These are phyloP conservation scores for Brachyrhaphis roseni DNA, from an alignment of 2,797 vertebrate genomes.

Conservation along the genomic window DNA sequence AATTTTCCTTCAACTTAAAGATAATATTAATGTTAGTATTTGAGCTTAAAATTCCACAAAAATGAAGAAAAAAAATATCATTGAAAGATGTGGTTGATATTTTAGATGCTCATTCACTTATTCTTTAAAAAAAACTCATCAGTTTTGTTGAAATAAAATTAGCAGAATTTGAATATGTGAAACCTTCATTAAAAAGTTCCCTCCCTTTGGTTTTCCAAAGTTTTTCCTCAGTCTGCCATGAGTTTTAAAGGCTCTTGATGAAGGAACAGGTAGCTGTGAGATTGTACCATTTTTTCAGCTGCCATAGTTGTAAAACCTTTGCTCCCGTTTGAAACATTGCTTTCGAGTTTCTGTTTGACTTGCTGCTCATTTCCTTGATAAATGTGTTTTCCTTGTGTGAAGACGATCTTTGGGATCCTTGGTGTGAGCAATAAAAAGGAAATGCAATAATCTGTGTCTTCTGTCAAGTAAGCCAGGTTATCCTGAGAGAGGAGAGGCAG, in stretches of 20 bases:
- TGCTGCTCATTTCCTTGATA: slow-evolving; percentile 28
- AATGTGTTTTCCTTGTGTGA: slow-evolving; percentile 43
- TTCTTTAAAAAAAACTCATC: neutral
- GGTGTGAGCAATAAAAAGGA: slow-evolving; percentile 40
- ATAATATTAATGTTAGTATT: neutral
- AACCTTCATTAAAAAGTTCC: neutral
- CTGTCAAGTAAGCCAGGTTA: slow-evolving; percentile 51
- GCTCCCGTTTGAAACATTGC: slow-evolving; percentile 25
- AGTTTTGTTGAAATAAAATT: neutral
- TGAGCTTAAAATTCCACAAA: neutral
- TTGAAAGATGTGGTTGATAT: neutral
- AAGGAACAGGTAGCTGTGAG: slow-evolving; percentile 36
- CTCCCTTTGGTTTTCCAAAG: neutral
- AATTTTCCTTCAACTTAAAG: neutral
- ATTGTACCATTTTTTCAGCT: slow-evolving; percentile 49
- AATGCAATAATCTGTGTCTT: slow-evolving; percentile 37
- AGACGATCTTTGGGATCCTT: slow-evolving; percentile 35
- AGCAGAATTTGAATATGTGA: neutral
- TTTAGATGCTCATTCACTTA: no score
- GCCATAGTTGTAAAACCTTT: slow-evolving; percentile 23
- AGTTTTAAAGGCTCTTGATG: neutral
- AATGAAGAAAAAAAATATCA: neutral
- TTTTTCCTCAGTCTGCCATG: neutral
- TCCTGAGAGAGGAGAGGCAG: slow-evolving; percentile 17
- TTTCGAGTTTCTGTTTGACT: slow-evolving; percentile 31